Evolutionary conservation across 2,888 invertebrate genomes (phyloP).

Genomic region (Ellobium chinense): DNA sequence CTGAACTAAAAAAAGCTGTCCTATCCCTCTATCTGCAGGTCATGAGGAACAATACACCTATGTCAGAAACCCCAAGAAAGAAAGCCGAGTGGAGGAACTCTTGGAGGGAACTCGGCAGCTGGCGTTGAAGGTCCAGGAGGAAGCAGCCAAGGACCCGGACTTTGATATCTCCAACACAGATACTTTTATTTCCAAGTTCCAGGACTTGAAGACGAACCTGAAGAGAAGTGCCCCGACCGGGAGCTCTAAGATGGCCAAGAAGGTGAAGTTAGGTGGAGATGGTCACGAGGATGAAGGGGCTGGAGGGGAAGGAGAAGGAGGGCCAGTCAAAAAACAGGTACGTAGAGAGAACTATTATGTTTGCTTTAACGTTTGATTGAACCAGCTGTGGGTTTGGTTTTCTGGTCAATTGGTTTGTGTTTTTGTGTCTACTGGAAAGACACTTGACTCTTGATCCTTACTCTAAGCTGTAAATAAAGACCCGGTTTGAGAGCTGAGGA

Average conservation of each 20-base stretch:
- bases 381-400: too few species aligned
- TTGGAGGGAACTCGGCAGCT: constrained; percentile 49
- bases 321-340: constrained; percentile 1
- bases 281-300: not conserved
- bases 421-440: too few species aligned
- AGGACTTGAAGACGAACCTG: constrained; percentile 18
- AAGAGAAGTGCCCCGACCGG: constrained; percentile 29
- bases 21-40: not conserved
- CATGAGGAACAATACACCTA: constrained; percentile 55
- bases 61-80: constrained; percentile 51
- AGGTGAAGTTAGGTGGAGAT: not conserved
- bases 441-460: too few species aligned
- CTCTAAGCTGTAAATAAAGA: too few species aligned
- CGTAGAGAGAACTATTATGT: too few species aligned
- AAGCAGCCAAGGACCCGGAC: constrained; percentile 40
- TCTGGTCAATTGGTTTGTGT: too few species aligned
- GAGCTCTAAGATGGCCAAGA: not conserved
- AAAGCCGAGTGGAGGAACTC: constrained; percentile 49
- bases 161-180: constrained; percentile 30
- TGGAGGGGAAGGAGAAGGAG: not conserved
- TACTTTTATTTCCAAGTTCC: constrained; percentile 30
- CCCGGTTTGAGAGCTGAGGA: too few species aligned
- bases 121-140: constrained; percentile 42
- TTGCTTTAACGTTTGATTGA: too few species aligned
- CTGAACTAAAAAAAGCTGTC: too few species aligned